Percentiles rank a stretch among this genome's conserved stretches.
Evolutionary conservation across 2,797 vertebrate species (phyloP).

Genomic region (Gastrophryne carolinensis): DNA sequence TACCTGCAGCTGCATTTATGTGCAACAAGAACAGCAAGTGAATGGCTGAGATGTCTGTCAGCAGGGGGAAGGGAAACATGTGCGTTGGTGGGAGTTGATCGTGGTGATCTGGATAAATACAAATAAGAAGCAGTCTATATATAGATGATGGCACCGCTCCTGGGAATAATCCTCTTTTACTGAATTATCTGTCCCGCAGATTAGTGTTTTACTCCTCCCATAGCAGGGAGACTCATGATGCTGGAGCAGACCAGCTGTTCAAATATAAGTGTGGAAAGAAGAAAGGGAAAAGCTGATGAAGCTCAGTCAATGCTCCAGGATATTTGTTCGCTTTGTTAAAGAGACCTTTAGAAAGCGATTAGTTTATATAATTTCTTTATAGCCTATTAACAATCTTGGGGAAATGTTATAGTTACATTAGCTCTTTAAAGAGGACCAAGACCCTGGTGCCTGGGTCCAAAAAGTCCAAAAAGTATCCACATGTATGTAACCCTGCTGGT

Average conservation of each 20-base stretch:
- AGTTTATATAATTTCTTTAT: not conserved
- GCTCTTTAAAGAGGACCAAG: too few relatives aligned
- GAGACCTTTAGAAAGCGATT: not conserved
- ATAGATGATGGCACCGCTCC: slow-evolving; percentile 78
- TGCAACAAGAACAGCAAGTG: not conserved
- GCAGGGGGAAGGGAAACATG: not conserved
- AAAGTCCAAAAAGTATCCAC: not conserved
- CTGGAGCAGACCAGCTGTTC: slow-evolving; percentile 60
- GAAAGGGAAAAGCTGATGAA: slow-evolving; percentile 13
- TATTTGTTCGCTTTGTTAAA: slow-evolving; percentile 16
- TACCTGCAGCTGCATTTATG: not conserved
- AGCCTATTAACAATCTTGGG: not conserved
- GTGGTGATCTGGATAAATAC: slow-evolving; percentile 17
- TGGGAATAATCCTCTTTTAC: slow-evolving; percentile 92
- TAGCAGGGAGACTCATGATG: slow-evolving; percentile 66
- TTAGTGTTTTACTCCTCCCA: slow-evolving; percentile 81
- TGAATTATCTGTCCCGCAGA: slow-evolving; percentile 82
- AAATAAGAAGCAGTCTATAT: slow-evolving; percentile 76
- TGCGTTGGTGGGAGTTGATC: slow-evolving; percentile 23
- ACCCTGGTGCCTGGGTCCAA: not conserved
- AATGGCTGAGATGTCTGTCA: slow-evolving; percentile 7
- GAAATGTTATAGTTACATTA: not conserved
- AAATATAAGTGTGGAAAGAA: slow-evolving; percentile 35
- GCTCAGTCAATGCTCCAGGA: not conserved
- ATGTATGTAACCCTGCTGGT: too few relatives aligned